phyloP scores from a whole-genome alignment of 2,888 invertebrate genomes.

The Caenorhabditis zanzibari region DNA sequence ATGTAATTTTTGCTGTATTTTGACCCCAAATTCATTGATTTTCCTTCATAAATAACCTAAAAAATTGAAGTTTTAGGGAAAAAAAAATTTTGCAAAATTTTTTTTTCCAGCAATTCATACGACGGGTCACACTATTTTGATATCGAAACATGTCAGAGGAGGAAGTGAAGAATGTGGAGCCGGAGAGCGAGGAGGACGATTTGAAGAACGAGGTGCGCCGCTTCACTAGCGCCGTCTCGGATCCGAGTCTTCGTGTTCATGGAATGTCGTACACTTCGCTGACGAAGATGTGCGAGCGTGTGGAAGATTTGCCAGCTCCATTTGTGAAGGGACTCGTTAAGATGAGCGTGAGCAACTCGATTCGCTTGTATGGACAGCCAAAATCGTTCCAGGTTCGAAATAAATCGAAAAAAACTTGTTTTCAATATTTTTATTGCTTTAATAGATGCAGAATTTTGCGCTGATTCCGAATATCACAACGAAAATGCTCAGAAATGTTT shows the following conservation, averaged over 20 bases:
- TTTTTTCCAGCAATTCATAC: constrained; percentile 61
- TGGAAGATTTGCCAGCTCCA: constrained; percentile 54
- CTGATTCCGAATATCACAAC: no score
- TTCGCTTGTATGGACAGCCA: constrained; percentile 62
- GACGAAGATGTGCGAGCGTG: constrained; percentile 60
- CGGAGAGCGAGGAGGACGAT: constrained; percentile 49
- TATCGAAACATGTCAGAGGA: constrained; percentile 56
- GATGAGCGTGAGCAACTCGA: constrained; percentile 52
- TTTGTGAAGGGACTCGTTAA: constrained; percentile 67
- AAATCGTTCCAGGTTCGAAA: constrained; percentile 55
- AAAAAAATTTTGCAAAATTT: constrained; percentile 1
- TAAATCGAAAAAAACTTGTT: neutral
- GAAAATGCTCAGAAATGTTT: no score
- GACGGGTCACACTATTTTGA: constrained; percentile 57
- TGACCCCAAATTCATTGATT: neutral
- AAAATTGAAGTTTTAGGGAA: constrained; percentile 17
- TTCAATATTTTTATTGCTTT: no score
- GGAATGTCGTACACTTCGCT: constrained; percentile 62
- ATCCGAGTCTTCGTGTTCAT: constrained; percentile 67
- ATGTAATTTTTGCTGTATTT: neutral
- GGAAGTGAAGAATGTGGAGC: constrained; percentile 35
- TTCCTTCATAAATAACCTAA: neutral
- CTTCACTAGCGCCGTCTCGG: constrained; percentile 54
- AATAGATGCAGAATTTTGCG: no score
- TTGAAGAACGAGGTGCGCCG: constrained; percentile 67